Conservation (phyloP, 1,140 invertebrate genomes). For the Solen grandis region DNA sequence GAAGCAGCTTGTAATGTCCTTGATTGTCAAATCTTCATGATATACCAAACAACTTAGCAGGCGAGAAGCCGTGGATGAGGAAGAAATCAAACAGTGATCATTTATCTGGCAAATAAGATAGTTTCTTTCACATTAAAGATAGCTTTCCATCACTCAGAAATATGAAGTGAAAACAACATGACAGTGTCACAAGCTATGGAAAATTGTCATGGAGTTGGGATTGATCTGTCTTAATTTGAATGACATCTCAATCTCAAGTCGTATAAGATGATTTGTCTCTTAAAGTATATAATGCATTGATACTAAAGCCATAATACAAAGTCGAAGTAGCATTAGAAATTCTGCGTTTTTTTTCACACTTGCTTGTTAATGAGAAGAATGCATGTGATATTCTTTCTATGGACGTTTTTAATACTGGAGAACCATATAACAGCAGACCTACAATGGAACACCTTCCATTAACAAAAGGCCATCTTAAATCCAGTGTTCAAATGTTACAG, state of each 20-base stretch:
- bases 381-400: not conserved
- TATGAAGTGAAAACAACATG: too few relatives aligned
- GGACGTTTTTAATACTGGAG: not conserved
- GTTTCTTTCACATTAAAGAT: too few relatives aligned
- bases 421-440: not conserved
- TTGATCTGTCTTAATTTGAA: not conserved
- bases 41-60: not conserved
- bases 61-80: not conserved
- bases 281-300: not conserved
- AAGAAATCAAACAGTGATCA: not conserved
- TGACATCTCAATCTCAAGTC: not conserved
- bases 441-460: slow-evolving; percentile 1
- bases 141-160: too few relatives aligned
- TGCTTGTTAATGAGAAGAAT: not conserved
- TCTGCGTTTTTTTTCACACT: not conserved
- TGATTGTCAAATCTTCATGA: not conserved
- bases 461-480: not conserved
- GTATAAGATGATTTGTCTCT: not conserved
- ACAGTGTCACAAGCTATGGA: not conserved
- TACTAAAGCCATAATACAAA: not conserved
- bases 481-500: not conserved
- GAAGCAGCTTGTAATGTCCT: not conserved
- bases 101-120: too few relatives aligned
- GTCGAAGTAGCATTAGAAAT: slow-evolving; percentile 19
- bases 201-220: not conserved